phyloP scores from a whole-genome alignment of 37 sponge, comb jelly and placozoan species.

The Bolinopsis microptera region DNA sequence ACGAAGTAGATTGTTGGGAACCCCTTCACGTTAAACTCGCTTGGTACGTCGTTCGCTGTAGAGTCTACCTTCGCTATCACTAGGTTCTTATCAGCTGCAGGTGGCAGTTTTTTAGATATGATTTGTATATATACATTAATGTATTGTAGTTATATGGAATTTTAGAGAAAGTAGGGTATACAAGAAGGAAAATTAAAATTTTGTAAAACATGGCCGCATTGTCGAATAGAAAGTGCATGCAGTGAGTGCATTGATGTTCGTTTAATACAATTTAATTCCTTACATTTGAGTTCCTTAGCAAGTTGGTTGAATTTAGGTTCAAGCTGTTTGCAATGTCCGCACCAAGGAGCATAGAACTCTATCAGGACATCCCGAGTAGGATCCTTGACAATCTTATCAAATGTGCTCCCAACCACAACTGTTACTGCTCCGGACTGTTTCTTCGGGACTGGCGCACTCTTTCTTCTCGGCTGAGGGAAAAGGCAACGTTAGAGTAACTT shows the following conservation, averaged over 20 bases:
- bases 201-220: too few species aligned
- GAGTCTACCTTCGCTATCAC: constrained; percentile 81
- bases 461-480: neutral
- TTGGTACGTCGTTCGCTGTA: constrained; percentile 71
- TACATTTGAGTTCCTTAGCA: constrained; percentile 71
- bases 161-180: too few species aligned
- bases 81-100: constrained; percentile 66
- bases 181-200: too few species aligned
- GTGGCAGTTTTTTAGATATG: too few species aligned
- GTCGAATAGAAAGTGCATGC: too few species aligned
- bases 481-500: neutral
- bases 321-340: constrained; percentile 77
- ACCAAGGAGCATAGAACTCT: constrained; percentile 79
- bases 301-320: constrained; percentile 74
- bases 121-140: too few species aligned
- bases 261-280: too few species aligned
- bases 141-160: too few species aligned
- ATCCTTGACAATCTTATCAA: constrained; percentile 74
- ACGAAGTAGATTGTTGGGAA: constrained; percentile 77
- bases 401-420: constrained; percentile 79
- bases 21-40: constrained; percentile 66
- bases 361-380: constrained; percentile 72
- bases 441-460: constrained; percentile 69
- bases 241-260: too few species aligned
- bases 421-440: constrained; percentile 71